Evolutionary conservation across 2,888 invertebrate genomes (phyloP), one percentile per base, ranked within the genome.

Genomic region (Oxycera nigricornis): DNA sequence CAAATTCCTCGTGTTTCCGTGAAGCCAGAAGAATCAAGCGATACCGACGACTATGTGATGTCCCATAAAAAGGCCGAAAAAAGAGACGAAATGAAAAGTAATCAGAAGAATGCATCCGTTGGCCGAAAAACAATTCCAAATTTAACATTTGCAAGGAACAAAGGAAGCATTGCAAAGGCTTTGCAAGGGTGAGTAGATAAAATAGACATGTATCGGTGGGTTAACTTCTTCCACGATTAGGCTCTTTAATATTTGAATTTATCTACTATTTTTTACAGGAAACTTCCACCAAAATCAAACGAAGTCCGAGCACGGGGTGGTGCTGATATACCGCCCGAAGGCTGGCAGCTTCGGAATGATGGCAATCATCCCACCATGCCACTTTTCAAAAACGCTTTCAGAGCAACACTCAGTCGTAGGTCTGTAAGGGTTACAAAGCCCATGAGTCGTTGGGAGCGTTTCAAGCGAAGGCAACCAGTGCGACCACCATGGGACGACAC

Each of bases 401-500:
- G 24, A 28, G 7, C 28, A 28, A 28, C 28, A 46, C 17, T 46
- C 3, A 55, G 55, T 55, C 22, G 11, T 9, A n/a, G 39, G 2
- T 39, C 62, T 1, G 14, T 28, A 1, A 52, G 55, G n/a, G 22
- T 70, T 2, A 52, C 52, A 3, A 70, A 52, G 14, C 65, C 65
- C 9, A 20, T 41, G 2, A 65, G 14, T 11, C 20, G 65, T 2
- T 65, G 65, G 65, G 2, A 39, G 22, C n/a, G 65, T 14, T 30
- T 65, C 7, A 11, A 35, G 26, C 65, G 39, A 24, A 65, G 30
- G 24, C 41, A 24, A 14, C 24, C 65, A 22, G 30, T 31, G 17
- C 70, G 70, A 1, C 70, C 70, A 14, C 70, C 30, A 31, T 70
- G 70, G 70, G 70, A 70, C 22, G 24, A 70, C 35, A 31, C 70